A percentile compares a stretch with the other conserved stretches of the same genome.
These are phyloP conservation scores for Cephalotes varians DNA, from an alignment of 2,888 invertebrate species.

Conservation along the genomic window DNA sequence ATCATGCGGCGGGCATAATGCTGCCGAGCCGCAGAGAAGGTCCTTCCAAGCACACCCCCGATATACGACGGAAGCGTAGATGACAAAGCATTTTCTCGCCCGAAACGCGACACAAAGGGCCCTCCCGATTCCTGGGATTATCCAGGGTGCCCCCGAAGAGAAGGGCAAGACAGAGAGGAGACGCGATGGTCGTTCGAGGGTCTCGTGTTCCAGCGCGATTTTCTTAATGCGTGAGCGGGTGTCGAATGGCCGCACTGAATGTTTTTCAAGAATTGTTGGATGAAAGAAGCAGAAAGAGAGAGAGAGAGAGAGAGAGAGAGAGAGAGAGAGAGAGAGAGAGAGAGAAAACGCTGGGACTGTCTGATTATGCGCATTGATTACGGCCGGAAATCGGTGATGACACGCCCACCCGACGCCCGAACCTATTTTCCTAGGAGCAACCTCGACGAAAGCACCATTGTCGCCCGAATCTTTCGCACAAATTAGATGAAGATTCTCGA, in stretches of 20 bases:
- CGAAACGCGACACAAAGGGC: slow-evolving; percentile 73
- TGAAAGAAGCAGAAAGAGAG: slow-evolving; percentile 40
- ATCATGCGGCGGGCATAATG: slow-evolving; percentile 70
- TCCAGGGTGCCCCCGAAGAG: slow-evolving; percentile 61
- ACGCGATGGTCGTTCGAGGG: slow-evolving; percentile 54
- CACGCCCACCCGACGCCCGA: slow-evolving; percentile 55
- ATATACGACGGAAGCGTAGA: slow-evolving; percentile 81
- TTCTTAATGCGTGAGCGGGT: slow-evolving; percentile 70
- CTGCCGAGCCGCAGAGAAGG: slow-evolving; percentile 48
- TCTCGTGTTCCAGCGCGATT: slow-evolving; percentile 48
- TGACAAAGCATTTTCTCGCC: slow-evolving; percentile 82
- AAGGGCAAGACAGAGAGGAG: slow-evolving; percentile 54
- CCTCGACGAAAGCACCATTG: background rate
- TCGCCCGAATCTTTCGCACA: background rate
- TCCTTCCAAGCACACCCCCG: slow-evolving; percentile 77
- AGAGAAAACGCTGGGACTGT: background rate
- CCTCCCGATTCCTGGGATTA: slow-evolving; percentile 76
- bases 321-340: slow-evolving; percentile 8
- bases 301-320: background rate
- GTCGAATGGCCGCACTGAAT: slow-evolving; percentile 68
- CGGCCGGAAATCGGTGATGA: slow-evolving; percentile 40
- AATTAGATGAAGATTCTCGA: slow-evolving; percentile 10
- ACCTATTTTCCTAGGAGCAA: slow-evolving; percentile 22
- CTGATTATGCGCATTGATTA: slow-evolving; percentile 79
- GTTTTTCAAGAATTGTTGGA: slow-evolving; percentile 26